Base-by-base conservation (phyloP, 2,888 invertebrate genomes). In the Microctonus hyperodae region DNA sequence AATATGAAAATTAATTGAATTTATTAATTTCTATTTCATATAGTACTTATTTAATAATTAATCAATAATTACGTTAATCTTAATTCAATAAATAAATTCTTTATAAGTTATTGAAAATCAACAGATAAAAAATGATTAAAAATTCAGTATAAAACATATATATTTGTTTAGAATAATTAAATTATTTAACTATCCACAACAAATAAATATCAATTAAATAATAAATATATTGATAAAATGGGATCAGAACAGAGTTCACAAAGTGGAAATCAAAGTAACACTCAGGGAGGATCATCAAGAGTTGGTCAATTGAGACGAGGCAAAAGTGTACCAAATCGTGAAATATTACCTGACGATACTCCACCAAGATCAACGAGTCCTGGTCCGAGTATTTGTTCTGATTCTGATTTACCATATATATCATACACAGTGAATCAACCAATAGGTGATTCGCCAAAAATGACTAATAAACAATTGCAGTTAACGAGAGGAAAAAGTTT, bases 371-470 rank as follows among this genome's bases (percentile, higher is more conserved):
- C 91, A 71, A 91, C 90, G 5, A 95, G 95, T 0, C 95, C 95
- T 0, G 94, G 95, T 0, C 91, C 94, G 0, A 95, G 95, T 76
- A 91, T 96, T 10, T 95, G 95, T 80, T 94, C 94, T 0, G 94
- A 95, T 81, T 92, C 94, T 0, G 96, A 96, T 81, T 85, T 96
- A 63, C 96, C 96, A 0, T 96, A 96, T 82, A 94, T 96, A 76
- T 95, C 95, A 0, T 96, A 96, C 75, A 95, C 95, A 0, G 92
- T 93, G 0, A 95, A 94, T 80, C 86, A 94, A 65, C 95, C 95
- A 10, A 96, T 96, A 62, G 95, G 95, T 77, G 95, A 95, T 85
- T 94, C 95, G 0, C 95, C 95, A 0, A 94, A 95, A 82, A 86
- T 92, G 70, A 88, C 91, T 0, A 89, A 90, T 23, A 91, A 88